Evolutionary conservation across 1,140 invertebrate genomes (phyloP).

Genomic region (Pseudomyrmex gracilis): DNA sequence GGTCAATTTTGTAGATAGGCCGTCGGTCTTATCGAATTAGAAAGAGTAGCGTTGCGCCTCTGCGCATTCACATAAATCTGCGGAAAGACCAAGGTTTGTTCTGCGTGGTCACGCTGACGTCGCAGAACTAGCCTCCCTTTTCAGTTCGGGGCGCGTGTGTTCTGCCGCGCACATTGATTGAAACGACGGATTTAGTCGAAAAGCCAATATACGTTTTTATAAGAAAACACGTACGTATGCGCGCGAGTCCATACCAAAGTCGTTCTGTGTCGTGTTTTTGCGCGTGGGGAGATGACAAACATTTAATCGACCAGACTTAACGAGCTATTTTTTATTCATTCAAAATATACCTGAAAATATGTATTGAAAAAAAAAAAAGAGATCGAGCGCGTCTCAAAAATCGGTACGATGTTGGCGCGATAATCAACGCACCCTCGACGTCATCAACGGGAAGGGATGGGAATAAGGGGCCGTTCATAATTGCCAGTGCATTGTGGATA

Average conservation of each 20-base stretch:
- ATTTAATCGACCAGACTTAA: background rate
- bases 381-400: constrained; percentile 33
- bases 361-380: no score
- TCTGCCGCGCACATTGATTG: background rate
- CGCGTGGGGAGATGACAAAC: no score
- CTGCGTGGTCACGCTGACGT: constrained; percentile 55
- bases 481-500: constrained; percentile 84
- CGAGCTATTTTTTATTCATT: no score
- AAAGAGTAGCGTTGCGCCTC: constrained; percentile 41
- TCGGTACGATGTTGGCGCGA: constrained; percentile 25
- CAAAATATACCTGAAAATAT: no score
- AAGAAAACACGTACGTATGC: no score
- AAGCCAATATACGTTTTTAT: no score
- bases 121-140: constrained; percentile 44
- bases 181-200: no score
- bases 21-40: constrained; percentile 47
- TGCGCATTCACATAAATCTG: constrained; percentile 50
- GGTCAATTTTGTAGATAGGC: constrained; percentile 43
- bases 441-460: constrained; percentile 37
- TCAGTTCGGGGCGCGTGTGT: constrained; percentile 37
- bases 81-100: constrained; percentile 18
- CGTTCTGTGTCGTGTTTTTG: no score
- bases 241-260: no score
- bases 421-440: constrained; percentile 57
- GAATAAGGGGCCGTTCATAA: constrained; percentile 80